Conservation (phyloP, 2,888 invertebrate species). For the Caradrina kadenii region DNA sequence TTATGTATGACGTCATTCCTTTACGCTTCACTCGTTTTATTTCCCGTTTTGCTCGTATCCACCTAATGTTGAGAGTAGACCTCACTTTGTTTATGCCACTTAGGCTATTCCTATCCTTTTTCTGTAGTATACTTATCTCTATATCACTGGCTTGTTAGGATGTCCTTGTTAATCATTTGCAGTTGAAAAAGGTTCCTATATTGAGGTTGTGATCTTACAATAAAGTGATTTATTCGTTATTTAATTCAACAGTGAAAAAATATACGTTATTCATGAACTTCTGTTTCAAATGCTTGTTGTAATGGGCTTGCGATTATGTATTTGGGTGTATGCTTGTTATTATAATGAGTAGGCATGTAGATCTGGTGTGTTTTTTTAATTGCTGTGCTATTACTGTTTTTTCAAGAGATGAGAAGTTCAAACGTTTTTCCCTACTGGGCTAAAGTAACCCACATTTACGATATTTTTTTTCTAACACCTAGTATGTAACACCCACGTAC, state of each 20-base stretch:
- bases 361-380: too few species aligned
- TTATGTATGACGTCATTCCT: background rate
- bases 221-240: background rate
- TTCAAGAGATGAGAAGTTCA: too few species aligned
- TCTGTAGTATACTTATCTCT: slow-evolving; percentile 31
- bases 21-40: slow-evolving; percentile 33
- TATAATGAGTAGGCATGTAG: too few species aligned
- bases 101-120: slow-evolving; percentile 27
- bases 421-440: too few species aligned
- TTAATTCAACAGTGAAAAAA: background rate
- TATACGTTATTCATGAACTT: too few species aligned
- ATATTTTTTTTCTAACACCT: too few species aligned
- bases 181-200: slow-evolving; percentile 21
- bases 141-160: slow-evolving; percentile 18
- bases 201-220: background rate
- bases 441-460: too few species aligned
- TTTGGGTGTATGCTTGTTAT: too few species aligned
- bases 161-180: slow-evolving; percentile 16
- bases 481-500: too few species aligned
- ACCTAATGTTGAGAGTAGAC: slow-evolving; percentile 42
- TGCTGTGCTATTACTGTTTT: too few species aligned
- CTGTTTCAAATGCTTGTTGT: too few species aligned
- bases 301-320: too few species aligned
- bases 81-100: slow-evolving; percentile 40
- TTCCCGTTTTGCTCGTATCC: slow-evolving; percentile 28